These are phyloP conservation scores for Notothenia coriiceps DNA, from an alignment of 2,113 vertebrate species.

Conservation along the genomic window DNA sequence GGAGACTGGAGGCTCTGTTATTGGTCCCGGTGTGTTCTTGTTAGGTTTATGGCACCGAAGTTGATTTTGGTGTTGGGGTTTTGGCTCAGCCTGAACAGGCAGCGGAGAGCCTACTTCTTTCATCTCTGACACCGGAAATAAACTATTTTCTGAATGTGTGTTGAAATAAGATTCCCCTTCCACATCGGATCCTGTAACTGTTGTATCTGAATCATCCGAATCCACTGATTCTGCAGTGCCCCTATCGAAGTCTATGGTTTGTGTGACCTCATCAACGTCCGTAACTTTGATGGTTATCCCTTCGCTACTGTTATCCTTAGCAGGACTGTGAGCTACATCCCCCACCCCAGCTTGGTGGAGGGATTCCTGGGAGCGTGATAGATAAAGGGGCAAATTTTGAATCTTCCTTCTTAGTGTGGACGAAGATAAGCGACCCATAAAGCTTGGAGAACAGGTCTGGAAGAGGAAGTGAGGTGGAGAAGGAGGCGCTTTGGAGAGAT, in stretches of 20 bases:
- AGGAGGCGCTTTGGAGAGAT: conserved; percentile 49
- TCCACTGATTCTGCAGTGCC: conserved; percentile 41
- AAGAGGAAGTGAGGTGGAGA: conserved; percentile 64
- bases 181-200: conserved; percentile 68
- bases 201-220: conserved; percentile 74
- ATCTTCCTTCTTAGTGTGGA: conserved; percentile 83
- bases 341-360: conserved; percentile 50
- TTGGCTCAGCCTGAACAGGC: conserved; percentile 65
- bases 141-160: conserved; percentile 16
- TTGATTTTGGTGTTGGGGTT: conserved; percentile 37
- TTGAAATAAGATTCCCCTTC: conserved; percentile 57
- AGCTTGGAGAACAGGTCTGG: conserved; percentile 57
- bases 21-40: conserved; percentile 55
- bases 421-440: conserved; percentile 81
- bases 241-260: conserved; percentile 43
- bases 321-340: conserved; percentile 35
- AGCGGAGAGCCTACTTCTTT: conserved; percentile 28
- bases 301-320: conserved; percentile 25
- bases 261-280: conserved; percentile 52
- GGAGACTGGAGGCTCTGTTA: conserved; percentile 69
- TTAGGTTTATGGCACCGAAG: neutral
- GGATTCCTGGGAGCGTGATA: conserved; percentile 82
- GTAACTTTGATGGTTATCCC: conserved; percentile 49
- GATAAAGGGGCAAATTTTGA: conserved; percentile 80
- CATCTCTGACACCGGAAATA: conserved; percentile 31